Base-by-base conservation (phyloP, 2,888 invertebrate genomes). In the Tiphia femorata region DNA sequence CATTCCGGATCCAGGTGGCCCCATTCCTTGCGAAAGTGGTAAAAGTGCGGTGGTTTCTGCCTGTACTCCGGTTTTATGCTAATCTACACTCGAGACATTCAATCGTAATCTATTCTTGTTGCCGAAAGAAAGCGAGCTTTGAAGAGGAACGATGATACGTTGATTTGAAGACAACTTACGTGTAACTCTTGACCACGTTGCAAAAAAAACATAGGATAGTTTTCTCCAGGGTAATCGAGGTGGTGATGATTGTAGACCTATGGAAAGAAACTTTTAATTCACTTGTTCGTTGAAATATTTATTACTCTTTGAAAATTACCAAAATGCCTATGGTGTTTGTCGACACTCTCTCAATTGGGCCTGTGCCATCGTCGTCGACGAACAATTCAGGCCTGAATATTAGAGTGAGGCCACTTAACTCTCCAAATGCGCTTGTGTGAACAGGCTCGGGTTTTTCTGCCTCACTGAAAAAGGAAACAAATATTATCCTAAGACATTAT, bases 161-260 rank as follows among this genome's bases (percentile, higher is more conserved):
- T n/a, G n/a, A n/a, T n/a, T n/a, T n/a, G n/a, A n/a, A n/a, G 19
- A 10, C 20, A 40, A 17, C 33, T 43, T 21, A 72, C 72, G 49
- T 68, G 54, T 20, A 70, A 29, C 8, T 66, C 65, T 2, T 25
- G 17, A 1, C 33, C 12, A 35, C 17, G 14, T 49, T 72, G 66
- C 6, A 73, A 8, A 23, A 63, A 30, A 2, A 48, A 53, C 10
- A 29, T 16, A 0, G 46, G 10, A 3, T 46, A 14, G 30, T 73
- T 69, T 1, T 49, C 29, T 3, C 50, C 49, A 1, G 79, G 77
- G 57, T 72, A 81, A 33, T 77, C 77, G 35, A 60, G 29, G 25
- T 73, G 64, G 48, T 72, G 68, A 49, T 82, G 82, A 37, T 78
- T 49, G 8, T 70, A 66, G 1, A 79, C 59, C 82, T 82, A 16